Evolutionary conservation across 2,888 invertebrate species (phyloP).

Genomic region (Cosmia pyralina): DNA sequence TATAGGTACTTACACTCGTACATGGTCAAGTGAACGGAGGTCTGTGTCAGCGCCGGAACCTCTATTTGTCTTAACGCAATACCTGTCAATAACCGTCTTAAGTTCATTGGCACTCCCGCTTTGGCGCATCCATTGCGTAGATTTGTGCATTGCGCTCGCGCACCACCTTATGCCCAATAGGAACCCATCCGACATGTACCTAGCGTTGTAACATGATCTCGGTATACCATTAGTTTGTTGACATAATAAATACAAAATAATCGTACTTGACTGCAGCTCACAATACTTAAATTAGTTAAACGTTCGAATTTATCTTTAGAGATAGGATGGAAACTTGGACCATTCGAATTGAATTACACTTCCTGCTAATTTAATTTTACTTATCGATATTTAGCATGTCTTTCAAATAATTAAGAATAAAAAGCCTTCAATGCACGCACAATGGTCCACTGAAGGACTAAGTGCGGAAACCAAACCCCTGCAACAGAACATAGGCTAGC

Average conservation of each 20-base stretch:
- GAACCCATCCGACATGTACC: slow-evolving; percentile 84
- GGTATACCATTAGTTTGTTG: slow-evolving; percentile 87
- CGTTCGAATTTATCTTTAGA: slow-evolving; percentile 61
- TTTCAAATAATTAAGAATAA: neutral
- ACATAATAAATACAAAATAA: slow-evolving; percentile 86
- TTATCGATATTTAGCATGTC: neutral
- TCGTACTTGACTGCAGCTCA: slow-evolving; percentile 80
- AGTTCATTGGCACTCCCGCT: slow-evolving; percentile 89
- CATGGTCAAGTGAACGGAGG: slow-evolving; percentile 87
- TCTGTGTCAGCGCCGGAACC: slow-evolving; percentile 86
- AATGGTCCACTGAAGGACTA: too few species aligned
- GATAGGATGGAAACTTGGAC: slow-evolving; percentile 11
- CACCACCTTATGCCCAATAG: slow-evolving; percentile 79
- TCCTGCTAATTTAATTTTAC: neutral
- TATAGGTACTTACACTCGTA: slow-evolving; percentile 74
- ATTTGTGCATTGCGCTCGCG: slow-evolving; percentile 85
- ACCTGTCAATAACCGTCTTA: slow-evolving; percentile 89
- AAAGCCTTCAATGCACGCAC: neutral
- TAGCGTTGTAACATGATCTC: slow-evolving; percentile 84
- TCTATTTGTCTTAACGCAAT: slow-evolving; percentile 90
- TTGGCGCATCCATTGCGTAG: slow-evolving; percentile 88
- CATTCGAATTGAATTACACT: slow-evolving; percentile 9
- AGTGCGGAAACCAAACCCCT: too few species aligned
- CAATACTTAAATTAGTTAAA: slow-evolving; percentile 71
- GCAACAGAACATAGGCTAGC: neutral